Base-by-base conservation (phyloP, 2,797 vertebrate genomes). In the Pelochelys cantorii region DNA sequence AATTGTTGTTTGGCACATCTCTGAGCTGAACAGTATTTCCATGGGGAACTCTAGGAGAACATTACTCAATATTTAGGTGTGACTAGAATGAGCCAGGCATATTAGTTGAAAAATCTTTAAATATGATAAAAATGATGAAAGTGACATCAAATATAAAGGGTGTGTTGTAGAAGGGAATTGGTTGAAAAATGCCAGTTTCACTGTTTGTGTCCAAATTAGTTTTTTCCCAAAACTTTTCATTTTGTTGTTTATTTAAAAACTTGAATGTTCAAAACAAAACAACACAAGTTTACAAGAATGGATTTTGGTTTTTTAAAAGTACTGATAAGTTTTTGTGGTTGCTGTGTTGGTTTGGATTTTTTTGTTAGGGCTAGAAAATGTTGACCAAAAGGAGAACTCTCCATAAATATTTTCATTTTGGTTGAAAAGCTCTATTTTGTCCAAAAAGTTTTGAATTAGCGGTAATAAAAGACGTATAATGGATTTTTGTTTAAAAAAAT, bases 401-500 rank as follows among this genome's bases (percentile, higher is more conserved):
- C 22, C 55, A 20, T 0, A 37, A 54, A 22, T 29, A 60, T 31
- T 89, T 83, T 81, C 25, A 79, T 90, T 37, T 74, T 79, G 91
- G 75, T 79, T 81, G 23, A 77, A 84, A 85, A n/a, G 0, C 57
- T 37, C 31, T 31, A 7, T 89, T 93, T 90, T 60, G 62, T 88
- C 25, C 25, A 25, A 77, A 31, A 60, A 65, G 54, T 34, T 89
- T 79, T 52, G 65, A 12, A 1, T 10, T 48, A 27, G 34, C 15
- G n/a, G 31, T 65, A 65, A 65, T 65, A 65, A 62, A 62, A 31
- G 29, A n/a, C 31, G 17, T n/a, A 7, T 17, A 7, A 65, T 1
- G 31, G 59, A 60, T 60, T 60, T 60, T 31, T 65, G 29, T 65
- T 59, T 57, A 89, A 95, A 86, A 86, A 94, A 94, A 90, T 88